phyloP scores from a whole-genome alignment of 2,113 vertebrate species.

The Alexandromys fortis region DNA sequence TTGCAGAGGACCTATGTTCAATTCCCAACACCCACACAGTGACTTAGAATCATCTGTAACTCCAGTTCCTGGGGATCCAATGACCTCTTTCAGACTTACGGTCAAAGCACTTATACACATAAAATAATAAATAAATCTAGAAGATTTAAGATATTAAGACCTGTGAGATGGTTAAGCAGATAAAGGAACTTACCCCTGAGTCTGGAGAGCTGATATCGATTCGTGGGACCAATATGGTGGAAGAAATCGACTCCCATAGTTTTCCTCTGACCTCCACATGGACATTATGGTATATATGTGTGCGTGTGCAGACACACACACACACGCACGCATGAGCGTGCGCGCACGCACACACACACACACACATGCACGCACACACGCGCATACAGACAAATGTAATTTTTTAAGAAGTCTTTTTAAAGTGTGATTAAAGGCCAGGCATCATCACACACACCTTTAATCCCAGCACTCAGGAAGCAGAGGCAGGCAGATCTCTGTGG shows the following conservation, averaged over 20 bases:
- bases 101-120: neutral
- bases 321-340: too few relatives aligned
- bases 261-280: neutral
- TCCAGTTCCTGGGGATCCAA: neutral
- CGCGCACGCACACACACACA: neutral
- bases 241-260: neutral
- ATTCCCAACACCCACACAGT: neutral
- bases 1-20: neutral
- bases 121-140: neutral
- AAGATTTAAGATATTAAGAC: neutral
- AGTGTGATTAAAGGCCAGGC: neutral
- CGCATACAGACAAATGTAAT: neutral
- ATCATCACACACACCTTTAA: neutral
- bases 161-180: neutral
- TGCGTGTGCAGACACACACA: neutral
- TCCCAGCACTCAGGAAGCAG: neutral
- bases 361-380: neutral
- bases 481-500: neutral
- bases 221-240: neutral
- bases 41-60: neutral
- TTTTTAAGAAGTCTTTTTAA: neutral
- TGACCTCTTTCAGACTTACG: neutral
- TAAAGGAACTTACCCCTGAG: neutral
- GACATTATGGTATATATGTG: neutral
- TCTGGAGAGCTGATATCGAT: neutral